phyloP scores from a whole-genome alignment of 1,140 invertebrate genomes.

The Brachionus asplanchnoidis region DNA sequence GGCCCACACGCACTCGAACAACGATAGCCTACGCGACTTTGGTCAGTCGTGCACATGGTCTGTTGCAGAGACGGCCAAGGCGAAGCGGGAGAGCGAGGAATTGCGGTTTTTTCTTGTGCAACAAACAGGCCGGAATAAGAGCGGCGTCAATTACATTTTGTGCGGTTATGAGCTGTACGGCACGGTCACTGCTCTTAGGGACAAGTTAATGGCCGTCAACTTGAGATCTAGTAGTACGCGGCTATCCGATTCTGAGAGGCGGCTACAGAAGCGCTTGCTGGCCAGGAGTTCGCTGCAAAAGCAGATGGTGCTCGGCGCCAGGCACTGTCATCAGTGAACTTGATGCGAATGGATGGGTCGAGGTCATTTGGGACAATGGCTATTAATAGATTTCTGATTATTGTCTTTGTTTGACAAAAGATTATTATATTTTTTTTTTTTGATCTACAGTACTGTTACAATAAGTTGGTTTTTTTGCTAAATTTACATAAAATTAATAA shows the following conservation, averaged over 20 bases:
- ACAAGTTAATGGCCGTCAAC: neutral
- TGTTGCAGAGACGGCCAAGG: slow-evolving; percentile 58
- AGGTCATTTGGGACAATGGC: slow-evolving; percentile 93
- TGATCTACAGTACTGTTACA: too few relatives aligned
- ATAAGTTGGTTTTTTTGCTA: too few relatives aligned
- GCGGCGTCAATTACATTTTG: slow-evolving; percentile 89
- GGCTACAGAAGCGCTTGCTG: too few relatives aligned
- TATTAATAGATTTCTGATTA: too few relatives aligned
- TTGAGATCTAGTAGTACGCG: slow-evolving; percentile 63
- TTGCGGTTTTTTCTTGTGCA: slow-evolving; percentile 87
- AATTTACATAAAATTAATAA: too few relatives aligned
- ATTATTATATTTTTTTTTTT: too few relatives aligned
- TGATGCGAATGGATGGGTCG: slow-evolving; percentile 87
- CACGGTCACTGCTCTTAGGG: slow-evolving; percentile 67
- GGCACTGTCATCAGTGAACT: slow-evolving; percentile 83
- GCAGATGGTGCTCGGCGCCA: too few relatives aligned
- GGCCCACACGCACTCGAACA: too few relatives aligned
- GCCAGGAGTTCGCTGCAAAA: too few relatives aligned
- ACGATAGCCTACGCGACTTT: too few relatives aligned
- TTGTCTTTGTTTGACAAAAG: too few relatives aligned
- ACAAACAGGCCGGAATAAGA: slow-evolving; percentile 92
- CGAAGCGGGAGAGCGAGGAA: slow-evolving; percentile 56
- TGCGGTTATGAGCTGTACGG: slow-evolving; percentile 97
- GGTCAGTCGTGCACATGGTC: slow-evolving; percentile 69
- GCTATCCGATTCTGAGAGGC: too few relatives aligned